A percentile compares a stretch with the other conserved stretches of the same genome.
phyloP scores from a whole-genome alignment of 2,888 invertebrate species.

The Marasmarcha lunaedactyla region DNA sequence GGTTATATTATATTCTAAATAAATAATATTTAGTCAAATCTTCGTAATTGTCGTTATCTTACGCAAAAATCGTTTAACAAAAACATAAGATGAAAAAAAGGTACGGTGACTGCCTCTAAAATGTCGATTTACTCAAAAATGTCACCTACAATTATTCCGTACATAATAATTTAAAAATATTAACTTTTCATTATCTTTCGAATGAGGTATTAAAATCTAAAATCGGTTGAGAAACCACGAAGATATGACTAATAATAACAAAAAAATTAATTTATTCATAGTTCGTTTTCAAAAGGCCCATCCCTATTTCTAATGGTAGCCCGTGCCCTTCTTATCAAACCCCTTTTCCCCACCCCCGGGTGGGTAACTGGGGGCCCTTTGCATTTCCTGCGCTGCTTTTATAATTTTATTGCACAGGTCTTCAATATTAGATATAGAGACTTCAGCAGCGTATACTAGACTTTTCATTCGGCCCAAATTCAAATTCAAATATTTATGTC shows the following conservation, averaged over 20 bases:
- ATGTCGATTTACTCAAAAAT: conserved; percentile 4
- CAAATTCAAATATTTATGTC: too few species aligned
- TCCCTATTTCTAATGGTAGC: too few species aligned
- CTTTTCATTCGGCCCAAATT: too few species aligned
- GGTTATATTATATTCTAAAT: conserved; percentile 1
- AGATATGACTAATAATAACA: conserved; percentile 1
- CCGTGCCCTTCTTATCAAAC: too few species aligned
- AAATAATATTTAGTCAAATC: conserved; percentile 3
- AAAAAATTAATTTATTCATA: too few species aligned
- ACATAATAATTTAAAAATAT: conserved; percentile 5
- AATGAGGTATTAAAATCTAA: conserved; percentile 5
- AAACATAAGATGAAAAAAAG: conserved; percentile 1
- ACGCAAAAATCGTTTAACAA: conserved; percentile 1
- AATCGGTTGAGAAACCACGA: conserved; percentile 3
- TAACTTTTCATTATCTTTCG: conserved; percentile 3
- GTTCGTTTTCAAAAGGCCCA: too few species aligned
- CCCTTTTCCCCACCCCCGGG: too few species aligned
- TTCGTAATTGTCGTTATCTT: conserved; percentile 2
- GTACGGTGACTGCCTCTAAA: conserved; percentile 1
- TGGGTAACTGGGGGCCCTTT: too few species aligned
- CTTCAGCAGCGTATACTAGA: too few species aligned
- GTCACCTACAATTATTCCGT: conserved; percentile 2
- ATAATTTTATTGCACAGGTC: too few species aligned
- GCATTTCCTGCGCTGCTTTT: too few species aligned
- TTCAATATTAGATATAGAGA: too few species aligned